phyloP scores from a whole-genome alignment of 2,113 vertebrate genomes.

The Cepphus grylle region DNA sequence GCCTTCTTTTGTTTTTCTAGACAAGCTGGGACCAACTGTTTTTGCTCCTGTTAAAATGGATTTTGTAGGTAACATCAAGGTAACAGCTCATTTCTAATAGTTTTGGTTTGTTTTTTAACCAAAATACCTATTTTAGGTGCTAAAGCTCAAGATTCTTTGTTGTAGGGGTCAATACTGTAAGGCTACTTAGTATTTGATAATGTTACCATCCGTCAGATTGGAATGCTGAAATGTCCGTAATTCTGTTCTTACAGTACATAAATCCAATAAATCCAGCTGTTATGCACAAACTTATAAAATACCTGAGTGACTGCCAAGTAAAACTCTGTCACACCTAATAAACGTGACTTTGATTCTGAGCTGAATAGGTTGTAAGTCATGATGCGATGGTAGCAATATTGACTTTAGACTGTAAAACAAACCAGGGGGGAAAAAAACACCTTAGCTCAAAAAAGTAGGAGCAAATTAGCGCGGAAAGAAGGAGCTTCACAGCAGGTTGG shows the following conservation, averaged over 20 bases:
- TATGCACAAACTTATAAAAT: neutral
- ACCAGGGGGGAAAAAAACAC: accelerated
- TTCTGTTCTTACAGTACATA: neutral
- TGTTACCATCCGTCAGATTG: neutral
- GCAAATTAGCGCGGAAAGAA: neutral
- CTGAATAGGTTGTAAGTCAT: neutral
- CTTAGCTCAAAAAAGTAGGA: neutral
- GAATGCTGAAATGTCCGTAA: neutral
- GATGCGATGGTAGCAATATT: neutral
- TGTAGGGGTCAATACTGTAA: neutral
- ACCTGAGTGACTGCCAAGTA: neutral
- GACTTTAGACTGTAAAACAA: neutral
- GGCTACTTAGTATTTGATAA: neutral
- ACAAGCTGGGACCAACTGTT: constrained; percentile 95
- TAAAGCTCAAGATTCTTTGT: neutral
- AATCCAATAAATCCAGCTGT: neutral
- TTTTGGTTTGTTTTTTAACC: neutral
- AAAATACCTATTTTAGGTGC: neutral
- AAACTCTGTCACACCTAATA: neutral
- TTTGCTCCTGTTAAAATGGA: constrained; percentile 99
- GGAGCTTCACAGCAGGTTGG: neutral
- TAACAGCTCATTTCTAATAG: constrained; percentile 50
- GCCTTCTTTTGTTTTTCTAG: constrained; percentile 65
- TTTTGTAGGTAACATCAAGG: constrained; percentile 99
- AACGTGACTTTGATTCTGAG: neutral